A percentile compares a stretch with the other conserved stretches of the same genome.
phyloP scores from a whole-genome alignment of 2,113 vertebrate species.

The Thamnaconus septentrionalis region DNA sequence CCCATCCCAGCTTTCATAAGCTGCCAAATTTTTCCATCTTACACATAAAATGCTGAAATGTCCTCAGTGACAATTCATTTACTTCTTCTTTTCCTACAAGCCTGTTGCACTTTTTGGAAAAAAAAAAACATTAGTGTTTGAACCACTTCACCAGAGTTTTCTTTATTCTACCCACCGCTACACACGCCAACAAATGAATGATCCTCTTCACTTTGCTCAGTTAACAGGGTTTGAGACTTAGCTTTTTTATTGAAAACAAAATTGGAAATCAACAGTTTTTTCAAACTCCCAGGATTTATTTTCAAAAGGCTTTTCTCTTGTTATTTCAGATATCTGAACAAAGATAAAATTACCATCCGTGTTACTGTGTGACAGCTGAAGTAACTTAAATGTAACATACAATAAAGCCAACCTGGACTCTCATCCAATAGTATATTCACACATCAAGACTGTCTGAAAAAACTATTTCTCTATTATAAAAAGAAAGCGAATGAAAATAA shows the following conservation, averaged over 20 bases:
- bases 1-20: too few relatives aligned
- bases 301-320: conserved; percentile 4
- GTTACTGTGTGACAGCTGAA: background rate
- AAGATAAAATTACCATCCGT: conserved; percentile 12
- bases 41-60: too few relatives aligned
- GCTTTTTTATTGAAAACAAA: conserved; percentile 5
- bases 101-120: too few relatives aligned
- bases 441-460: conserved; percentile 13
- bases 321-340: conserved; percentile 12
- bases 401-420: conserved; percentile 15
- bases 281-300: conserved; percentile 18
- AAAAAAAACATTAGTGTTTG: too few relatives aligned
- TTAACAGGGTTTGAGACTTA: background rate
- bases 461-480: conserved; percentile 34
- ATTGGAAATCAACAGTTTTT: background rate
- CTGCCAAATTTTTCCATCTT: too few relatives aligned
- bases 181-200: too few relatives aligned
- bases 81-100: too few relatives aligned
- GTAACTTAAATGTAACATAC: conserved; percentile 21
- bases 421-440: conserved; percentile 23
- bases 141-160: background rate
- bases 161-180: background rate
- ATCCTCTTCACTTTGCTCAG: background rate
- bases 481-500: conserved; percentile 36
- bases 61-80: too few relatives aligned